These are phyloP conservation scores for Aphyosemion australe DNA, from an alignment of 2,113 vertebrate genomes.

Conservation along the genomic window DNA sequence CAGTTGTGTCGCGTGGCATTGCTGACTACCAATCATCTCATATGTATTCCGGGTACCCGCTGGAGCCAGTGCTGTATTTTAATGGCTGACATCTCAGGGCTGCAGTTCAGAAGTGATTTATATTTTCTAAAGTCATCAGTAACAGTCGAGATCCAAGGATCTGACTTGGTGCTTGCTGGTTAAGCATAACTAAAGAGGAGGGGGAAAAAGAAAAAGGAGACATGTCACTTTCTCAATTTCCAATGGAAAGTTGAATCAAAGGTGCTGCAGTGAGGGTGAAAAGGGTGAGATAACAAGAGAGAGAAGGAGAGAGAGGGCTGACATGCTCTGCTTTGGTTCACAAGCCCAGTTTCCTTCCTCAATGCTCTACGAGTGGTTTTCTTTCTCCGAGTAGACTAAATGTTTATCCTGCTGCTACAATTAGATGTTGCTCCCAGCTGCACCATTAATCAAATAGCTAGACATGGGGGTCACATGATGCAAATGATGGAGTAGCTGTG, in stretches of 20 bases:
- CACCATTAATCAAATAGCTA: constrained; percentile 72
- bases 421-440: constrained; percentile 71
- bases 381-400: constrained; percentile 61
- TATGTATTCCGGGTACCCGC: constrained; percentile 61
- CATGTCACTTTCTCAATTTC: constrained; percentile 33
- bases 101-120: constrained; percentile 75
- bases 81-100: constrained; percentile 73
- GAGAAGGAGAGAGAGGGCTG: constrained; percentile 30
- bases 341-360: constrained; percentile 70
- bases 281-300: constrained; percentile 29
- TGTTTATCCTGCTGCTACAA: constrained; percentile 79
- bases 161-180: constrained; percentile 52
- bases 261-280: constrained; percentile 31
- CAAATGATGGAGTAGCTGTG: constrained; percentile 56
- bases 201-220: constrained; percentile 8
- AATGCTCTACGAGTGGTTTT: constrained; percentile 65
- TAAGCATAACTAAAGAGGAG: constrained; percentile 30
- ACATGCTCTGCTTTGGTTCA: constrained; percentile 56
- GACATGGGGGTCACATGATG: constrained; percentile 53
- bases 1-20: constrained; percentile 50
- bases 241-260: constrained; percentile 47
- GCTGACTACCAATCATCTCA: constrained; percentile 71
- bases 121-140: constrained; percentile 71
- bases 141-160: constrained; percentile 68
- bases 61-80: constrained; percentile 66